Base-by-base conservation (phyloP, 1,140 invertebrate species). In the Berghia stephanieae region DNA sequence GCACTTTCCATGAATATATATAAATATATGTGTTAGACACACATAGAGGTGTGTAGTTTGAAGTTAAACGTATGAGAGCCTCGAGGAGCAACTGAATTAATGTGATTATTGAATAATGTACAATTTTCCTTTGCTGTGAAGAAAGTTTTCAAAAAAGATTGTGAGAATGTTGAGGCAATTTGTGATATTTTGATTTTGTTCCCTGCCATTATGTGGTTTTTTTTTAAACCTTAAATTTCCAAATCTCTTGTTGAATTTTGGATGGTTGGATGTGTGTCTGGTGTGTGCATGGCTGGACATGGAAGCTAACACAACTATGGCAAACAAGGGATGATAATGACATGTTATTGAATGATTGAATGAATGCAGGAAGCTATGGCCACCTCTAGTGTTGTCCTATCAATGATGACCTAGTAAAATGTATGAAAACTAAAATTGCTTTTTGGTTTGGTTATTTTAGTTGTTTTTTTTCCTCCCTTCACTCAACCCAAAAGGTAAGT, bases 361-460 rank as follows among this genome's bases (percentile, higher is more conserved):
- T 10, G 36, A 42, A 74, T n/a, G 38, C 24, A 24, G 24, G 3
- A 44, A 13, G n/a, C 46, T 57, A n/a, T 66, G 73, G 57, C 73
- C 73, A 66, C 57, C 40, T 75, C 55, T 75, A 75, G 55, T 60
- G 57, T 75, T 75, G 73, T 75, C 57, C 73, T 43, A 55, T 43
- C 40, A 3, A 75, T 63, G 13, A 60, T 43, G 46, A 75, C 73
- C 38, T 42, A 75, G 73, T 75, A 75, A 75, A 75, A 57, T 60
- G 31, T 75, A 21, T 13, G 18, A 52, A 31, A 75, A 75, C 63
- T 27, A 31, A 10, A 8, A 63, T 27, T 63, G 10, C 57, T 63
- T 27, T 27, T 63, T 16, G 18, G 18, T 63, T 63, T 63, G 57
- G 8, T 10, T 10, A 63, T 63, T 63, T 63, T 63, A 24, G 10